phyloP scores from a whole-genome alignment of 2,113 vertebrate genomes.

The Lagopus leucura region DNA sequence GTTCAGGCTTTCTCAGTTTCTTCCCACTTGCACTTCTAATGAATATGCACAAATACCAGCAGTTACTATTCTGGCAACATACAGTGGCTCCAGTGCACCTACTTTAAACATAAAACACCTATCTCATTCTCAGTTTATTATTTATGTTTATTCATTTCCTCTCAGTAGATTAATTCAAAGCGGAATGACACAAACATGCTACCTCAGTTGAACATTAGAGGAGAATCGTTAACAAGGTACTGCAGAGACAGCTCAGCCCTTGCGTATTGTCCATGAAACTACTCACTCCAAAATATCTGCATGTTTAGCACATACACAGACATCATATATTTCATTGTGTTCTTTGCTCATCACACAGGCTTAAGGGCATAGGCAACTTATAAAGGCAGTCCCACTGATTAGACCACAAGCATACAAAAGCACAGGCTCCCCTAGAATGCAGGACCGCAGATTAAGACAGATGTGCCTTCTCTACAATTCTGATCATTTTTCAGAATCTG shows the following conservation, averaged over 20 bases:
- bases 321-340: background rate
- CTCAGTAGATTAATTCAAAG: background rate
- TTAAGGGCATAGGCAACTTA: background rate
- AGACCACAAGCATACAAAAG: rapidly evolving
- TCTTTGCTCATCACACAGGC: background rate
- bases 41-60: background rate
- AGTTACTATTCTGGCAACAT: slow-evolving; percentile 14
- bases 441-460: background rate
- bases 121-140: background rate
- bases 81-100: background rate
- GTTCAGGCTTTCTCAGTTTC: background rate
- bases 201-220: slow-evolving; percentile 24
- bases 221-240: background rate
- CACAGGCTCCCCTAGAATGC: background rate
- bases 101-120: slow-evolving; percentile 2
- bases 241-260: background rate
- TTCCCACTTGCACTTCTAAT: slow-evolving; percentile 5
- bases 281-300: background rate
- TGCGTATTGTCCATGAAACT: background rate
- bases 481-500: background rate
- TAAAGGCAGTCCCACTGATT: background rate
- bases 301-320: background rate
- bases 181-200: background rate
- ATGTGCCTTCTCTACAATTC: background rate
- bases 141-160: slow-evolving; percentile 34